These are phyloP conservation scores for Limonius californicus DNA, from an alignment of 1,140 invertebrate species.

Conservation along the genomic window DNA sequence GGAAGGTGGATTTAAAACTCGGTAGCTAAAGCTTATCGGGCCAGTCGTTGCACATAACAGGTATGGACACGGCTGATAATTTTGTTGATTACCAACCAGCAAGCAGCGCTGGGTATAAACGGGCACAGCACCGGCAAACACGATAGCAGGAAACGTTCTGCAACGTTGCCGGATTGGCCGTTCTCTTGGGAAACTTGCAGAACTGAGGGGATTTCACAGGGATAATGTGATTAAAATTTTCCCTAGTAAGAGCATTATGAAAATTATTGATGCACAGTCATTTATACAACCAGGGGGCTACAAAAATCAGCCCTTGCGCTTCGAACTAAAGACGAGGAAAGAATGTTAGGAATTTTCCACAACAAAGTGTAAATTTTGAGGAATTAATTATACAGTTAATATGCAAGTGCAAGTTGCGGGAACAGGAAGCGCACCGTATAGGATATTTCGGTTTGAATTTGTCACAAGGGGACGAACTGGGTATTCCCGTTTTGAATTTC, in stretches of 20 bases:
- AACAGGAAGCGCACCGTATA: no score
- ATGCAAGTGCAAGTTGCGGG: no score
- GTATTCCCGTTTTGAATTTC: no score
- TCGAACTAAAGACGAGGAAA: no score
- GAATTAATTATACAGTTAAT: no score
- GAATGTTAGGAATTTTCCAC: no score
- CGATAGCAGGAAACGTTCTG: constrained; percentile 11
- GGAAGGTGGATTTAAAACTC: constrained; percentile 1
- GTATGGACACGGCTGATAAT: constrained; percentile 12
- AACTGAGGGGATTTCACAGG: neutral
- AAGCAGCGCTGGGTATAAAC: neutral
- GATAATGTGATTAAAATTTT: neutral
- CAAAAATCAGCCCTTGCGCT: no score
- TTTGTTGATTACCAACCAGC: constrained; percentile 6
- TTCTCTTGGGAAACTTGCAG: neutral
- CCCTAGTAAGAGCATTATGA: neutral
- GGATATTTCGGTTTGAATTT: no score
- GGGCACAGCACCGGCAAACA: neutral
- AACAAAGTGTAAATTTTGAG: no score
- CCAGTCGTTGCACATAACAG: constrained; percentile 3
- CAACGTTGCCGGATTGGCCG: neutral
- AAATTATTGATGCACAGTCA: no score
- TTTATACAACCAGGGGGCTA: no score
- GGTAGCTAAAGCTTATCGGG: neutral
- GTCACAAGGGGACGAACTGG: no score